A percentile compares a stretch with the other conserved stretches of the same genome.
phyloP scores from a whole-genome alignment of 2,113 vertebrate genomes.

The Pheucticus melanocephalus region DNA sequence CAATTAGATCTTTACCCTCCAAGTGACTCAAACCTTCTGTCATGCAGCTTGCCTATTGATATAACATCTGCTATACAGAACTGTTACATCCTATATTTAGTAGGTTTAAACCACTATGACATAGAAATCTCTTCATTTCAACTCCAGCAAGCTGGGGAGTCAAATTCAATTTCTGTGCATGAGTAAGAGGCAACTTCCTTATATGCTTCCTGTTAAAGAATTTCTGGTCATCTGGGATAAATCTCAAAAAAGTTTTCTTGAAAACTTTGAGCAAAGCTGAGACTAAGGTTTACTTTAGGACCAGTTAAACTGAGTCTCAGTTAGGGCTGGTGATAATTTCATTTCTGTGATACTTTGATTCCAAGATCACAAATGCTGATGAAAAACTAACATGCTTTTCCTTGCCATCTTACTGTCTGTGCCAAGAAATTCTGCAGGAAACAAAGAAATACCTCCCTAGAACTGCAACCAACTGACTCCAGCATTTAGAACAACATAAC shows the following conservation, averaged over 20 bases:
- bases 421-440: background rate
- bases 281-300: background rate
- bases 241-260: background rate
- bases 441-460: background rate
- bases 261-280: background rate
- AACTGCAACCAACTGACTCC: background rate
- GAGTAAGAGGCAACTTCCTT: background rate
- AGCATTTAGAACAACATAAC: background rate
- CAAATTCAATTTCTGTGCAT: background rate
- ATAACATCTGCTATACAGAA: conserved; percentile 37
- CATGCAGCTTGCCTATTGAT: conserved; percentile 37
- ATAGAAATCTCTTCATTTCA: conserved; percentile 9
- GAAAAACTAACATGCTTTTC: background rate
- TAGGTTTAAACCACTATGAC: background rate
- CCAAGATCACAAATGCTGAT: background rate
- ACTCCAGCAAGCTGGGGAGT: background rate
- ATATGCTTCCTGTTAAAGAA: background rate
- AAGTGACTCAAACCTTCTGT: conserved; percentile 53
- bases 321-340: background rate
- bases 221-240: conserved; percentile 6
- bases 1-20: conserved; percentile 23
- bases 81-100: conserved; percentile 27
- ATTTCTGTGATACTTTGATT: background rate
- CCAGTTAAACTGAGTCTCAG: background rate
- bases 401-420: background rate